These are phyloP conservation scores for Corydoras sp. DNA, from an alignment of 2,113 vertebrate genomes.

Conservation along the genomic window DNA sequence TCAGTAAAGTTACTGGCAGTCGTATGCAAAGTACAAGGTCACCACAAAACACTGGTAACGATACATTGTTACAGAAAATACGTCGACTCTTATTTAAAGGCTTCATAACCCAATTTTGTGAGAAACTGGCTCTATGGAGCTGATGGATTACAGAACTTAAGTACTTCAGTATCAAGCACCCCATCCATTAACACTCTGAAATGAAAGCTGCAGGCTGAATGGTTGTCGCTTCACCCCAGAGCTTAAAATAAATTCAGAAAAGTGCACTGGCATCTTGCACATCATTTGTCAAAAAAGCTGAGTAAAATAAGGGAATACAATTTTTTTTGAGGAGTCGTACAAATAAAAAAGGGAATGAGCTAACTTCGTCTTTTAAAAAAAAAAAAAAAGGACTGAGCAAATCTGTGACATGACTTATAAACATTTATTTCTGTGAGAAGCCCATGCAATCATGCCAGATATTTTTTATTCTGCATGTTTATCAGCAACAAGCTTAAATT, in stretches of 20 bases:
- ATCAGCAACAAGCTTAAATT: slow-evolving; percentile 54
- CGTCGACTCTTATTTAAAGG: too few relatives aligned
- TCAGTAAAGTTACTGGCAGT: too few relatives aligned
- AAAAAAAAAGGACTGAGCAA: slow-evolving; percentile 51
- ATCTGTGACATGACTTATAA: slow-evolving; percentile 60
- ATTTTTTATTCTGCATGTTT: slow-evolving; percentile 61
- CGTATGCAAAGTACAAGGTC: too few relatives aligned
- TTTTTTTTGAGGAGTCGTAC: slow-evolving; percentile 30
- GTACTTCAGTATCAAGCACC: not conserved
- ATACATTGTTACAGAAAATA: too few relatives aligned
- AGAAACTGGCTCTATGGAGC: not conserved
- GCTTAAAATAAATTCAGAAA: slow-evolving; percentile 18
- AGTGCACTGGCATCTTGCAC: slow-evolving; percentile 30
- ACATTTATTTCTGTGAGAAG: slow-evolving; percentile 57
- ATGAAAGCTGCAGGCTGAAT: slow-evolving; percentile 3
- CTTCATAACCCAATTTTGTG: too few relatives aligned
- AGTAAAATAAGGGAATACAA: slow-evolving; percentile 6
- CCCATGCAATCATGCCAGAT: slow-evolving; percentile 62
- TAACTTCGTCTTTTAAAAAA: slow-evolving; percentile 8
- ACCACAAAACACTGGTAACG: too few relatives aligned
- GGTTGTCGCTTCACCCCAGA: not conserved
- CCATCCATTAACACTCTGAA: slow-evolving; percentile 6
- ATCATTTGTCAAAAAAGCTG: slow-evolving; percentile 44
- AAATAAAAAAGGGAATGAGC: slow-evolving; percentile 21
- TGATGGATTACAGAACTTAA: not conserved